A percentile compares a stretch with the other conserved stretches of the same genome.
Conservation (phyloP, 2,797 vertebrate species). For the Numenius phaeopus region DNA sequence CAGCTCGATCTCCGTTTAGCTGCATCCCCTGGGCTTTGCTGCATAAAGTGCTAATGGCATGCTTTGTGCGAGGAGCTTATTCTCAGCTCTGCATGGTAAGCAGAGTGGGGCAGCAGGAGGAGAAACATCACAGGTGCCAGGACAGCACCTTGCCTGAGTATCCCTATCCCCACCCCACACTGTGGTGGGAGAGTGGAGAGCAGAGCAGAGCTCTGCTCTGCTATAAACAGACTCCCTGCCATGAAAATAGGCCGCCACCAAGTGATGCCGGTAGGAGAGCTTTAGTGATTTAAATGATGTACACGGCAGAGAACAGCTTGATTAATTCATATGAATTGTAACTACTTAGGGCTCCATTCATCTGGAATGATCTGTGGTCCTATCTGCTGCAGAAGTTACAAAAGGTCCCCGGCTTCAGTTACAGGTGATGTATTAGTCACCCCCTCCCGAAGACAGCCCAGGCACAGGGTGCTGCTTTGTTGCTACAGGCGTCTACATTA, state of each 20-base stretch:
- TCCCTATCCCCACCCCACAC: not conserved
- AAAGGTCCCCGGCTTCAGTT: not conserved
- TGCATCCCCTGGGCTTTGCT: not conserved
- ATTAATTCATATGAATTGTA: conserved; percentile 49
- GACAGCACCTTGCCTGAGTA: not conserved
- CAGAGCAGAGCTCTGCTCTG: not conserved
- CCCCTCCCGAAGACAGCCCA: not conserved
- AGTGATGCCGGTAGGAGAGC: not conserved
- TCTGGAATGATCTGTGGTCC: conserved; percentile 49
- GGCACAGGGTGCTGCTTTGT: not conserved
- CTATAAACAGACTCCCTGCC: not conserved
- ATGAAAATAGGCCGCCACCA: not conserved
- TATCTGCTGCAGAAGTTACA: conserved; percentile 13
- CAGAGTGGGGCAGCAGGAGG: not conserved
- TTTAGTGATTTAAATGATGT: conserved; percentile 54
- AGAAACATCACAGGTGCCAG: not conserved
- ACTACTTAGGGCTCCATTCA: conserved; percentile 49
- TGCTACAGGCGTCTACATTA: accelerated
- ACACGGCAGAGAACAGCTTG: conserved; percentile 43
- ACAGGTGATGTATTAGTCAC: conserved; percentile 60
- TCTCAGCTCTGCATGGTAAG: not conserved
- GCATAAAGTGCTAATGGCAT: not conserved
- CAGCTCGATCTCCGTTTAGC: not conserved
- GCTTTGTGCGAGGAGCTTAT: not conserved
- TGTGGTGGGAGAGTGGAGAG: not conserved